These are phyloP conservation scores for Drosophila mimica DNA, from an alignment of 2,888 invertebrate genomes.

Conservation along the genomic window DNA sequence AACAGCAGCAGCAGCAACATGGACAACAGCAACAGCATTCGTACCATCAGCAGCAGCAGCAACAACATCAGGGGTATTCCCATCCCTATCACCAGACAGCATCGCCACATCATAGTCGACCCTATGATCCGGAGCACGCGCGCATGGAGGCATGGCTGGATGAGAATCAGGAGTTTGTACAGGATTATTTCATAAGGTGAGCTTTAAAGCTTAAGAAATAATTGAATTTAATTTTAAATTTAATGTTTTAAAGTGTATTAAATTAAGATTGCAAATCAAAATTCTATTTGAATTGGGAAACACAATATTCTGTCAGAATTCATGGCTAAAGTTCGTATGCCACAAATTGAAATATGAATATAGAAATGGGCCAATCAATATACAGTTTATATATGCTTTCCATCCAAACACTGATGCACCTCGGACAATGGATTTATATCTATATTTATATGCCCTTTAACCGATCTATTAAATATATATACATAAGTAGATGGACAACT, in stretches of 20 bases:
- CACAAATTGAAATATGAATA: background rate
- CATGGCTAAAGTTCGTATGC: background rate
- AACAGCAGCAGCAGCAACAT: conserved; percentile 42
- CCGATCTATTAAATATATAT: conserved; percentile 1
- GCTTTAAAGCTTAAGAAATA: conserved; percentile 22
- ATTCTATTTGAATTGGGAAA: background rate
- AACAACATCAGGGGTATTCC: conserved; percentile 60
- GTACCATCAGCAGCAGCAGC: conserved; percentile 53
- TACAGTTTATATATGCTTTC: background rate
- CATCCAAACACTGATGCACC: background rate
- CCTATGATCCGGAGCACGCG: conserved; percentile 94
- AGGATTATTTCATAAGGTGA: conserved; percentile 97
- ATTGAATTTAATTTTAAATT: no score
- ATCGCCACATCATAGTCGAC: conserved; percentile 83
- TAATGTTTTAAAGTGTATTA: background rate
- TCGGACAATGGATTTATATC: background rate
- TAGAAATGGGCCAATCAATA: background rate
- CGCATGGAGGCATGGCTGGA: conserved; percentile 98
- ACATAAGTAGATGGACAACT: background rate
- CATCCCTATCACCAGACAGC: conserved; percentile 60
- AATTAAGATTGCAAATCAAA: background rate
- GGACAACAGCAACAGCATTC: conserved; percentile 48
- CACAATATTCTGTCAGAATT: background rate
- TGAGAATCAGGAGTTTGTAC: conserved; percentile 97
- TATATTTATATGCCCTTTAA: background rate